Conservation (phyloP, 2,888 invertebrate genomes). For the Tethea ocularis region DNA sequence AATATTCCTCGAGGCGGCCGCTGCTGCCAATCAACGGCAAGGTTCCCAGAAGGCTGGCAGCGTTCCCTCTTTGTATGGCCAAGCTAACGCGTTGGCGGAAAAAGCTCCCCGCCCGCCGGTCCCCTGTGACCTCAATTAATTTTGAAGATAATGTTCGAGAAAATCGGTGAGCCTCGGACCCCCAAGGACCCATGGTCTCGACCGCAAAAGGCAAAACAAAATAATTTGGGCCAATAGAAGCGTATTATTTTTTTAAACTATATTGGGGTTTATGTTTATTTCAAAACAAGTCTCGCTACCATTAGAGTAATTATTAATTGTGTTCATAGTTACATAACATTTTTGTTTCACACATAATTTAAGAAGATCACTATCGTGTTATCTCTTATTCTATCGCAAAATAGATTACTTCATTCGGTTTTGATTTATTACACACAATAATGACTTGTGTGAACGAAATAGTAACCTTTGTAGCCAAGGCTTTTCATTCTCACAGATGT, state of each 20-base stretch:
- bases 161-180: no score
- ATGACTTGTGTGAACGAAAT: neutral
- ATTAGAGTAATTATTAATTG: neutral
- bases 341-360: neutral
- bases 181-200: no score
- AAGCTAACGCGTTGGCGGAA: no score
- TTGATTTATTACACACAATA: constrained; percentile 2
- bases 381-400: neutral
- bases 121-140: no score
- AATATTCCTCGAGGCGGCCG: no score
- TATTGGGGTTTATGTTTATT: neutral
- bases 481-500: neutral
- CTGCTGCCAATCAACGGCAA: no score
- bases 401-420: constrained; percentile 4
- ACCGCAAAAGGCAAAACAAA: no score
- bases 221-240: no score
- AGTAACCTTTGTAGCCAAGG: neutral
- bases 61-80: no score
- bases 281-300: neutral
- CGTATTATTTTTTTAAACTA: neutral
- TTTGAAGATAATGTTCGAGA: no score
- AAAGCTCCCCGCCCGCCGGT: no score
- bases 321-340: neutral
- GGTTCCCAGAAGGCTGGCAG: no score
- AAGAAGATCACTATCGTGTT: neutral